Base-by-base conservation (phyloP, 2,113 vertebrate species). In the Zingel zingel region DNA sequence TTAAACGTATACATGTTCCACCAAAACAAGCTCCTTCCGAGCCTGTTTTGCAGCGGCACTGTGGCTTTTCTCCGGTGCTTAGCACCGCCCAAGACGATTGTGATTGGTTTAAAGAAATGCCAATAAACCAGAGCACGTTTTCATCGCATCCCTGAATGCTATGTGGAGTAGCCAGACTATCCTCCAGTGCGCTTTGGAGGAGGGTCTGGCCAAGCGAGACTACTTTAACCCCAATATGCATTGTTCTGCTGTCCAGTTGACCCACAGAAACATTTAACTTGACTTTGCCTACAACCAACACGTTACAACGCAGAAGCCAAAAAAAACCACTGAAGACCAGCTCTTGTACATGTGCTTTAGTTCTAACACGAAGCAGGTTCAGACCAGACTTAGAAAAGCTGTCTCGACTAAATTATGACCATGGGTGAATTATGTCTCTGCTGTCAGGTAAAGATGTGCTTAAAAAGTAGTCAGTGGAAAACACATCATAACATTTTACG, bases 401-500 rank as follows among this genome's bases (percentile, higher is more conserved):
- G 59, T 76, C 84, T 62, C 16, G 69, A 36, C 56, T 89, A 79
- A 89, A 21, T 90, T 91, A 92, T 53, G 85, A 75, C 61, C 68
- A 18, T 2, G 1, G 4, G 65, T 88, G 84, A 92, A 68, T 90
- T 81, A 90, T 85, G 69, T 33, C 70, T 89, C 68, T 56, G 82
- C 72, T 75, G 88, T 88, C 80, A 76, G 83, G 84, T 90, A 83
- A 91, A 92, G 85, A 93, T 92, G 77, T 93, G 83, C 79, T 90
- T 86, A 83, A 91, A 93, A 89, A 88, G 83, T 86, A 88, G 79
- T 82, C 79, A 66, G 78, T 70, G 86, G 83, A 93, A 92, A 93
- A 91, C 73, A 79, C 73, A 77, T 89, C 86, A 69, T 90, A 92
- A 93, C 81, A 76, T 72, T 86, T 94, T 91, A 94, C 58, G 89